Conservation (phyloP, 2,797 vertebrate genomes). For the Octomys mimax region DNA sequence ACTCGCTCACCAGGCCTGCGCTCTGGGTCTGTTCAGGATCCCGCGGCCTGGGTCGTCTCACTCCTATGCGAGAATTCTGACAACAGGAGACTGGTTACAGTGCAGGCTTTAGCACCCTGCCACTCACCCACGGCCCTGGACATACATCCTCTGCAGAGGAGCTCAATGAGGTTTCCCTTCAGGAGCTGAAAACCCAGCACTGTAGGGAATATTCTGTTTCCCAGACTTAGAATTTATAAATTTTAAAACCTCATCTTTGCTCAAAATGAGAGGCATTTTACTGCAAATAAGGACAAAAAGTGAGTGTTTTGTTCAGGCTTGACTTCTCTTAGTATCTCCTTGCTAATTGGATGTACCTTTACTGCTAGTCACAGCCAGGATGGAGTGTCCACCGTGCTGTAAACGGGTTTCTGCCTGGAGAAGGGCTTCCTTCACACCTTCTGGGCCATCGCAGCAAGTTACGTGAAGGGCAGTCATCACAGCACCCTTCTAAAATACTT, state of each 20-base stretch:
- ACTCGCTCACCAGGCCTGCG: too few species aligned
- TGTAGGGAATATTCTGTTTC: not conserved
- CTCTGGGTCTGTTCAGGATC: too few species aligned
- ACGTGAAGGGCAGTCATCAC: slow-evolving; percentile 50
- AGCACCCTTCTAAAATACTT: slow-evolving; percentile 61
- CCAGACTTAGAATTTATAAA: not conserved
- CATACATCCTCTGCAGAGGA: not conserved
- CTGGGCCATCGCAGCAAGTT: slow-evolving; percentile 39
- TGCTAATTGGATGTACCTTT: slow-evolving; percentile 27
- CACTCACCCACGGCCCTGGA: not conserved
- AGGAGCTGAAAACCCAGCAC: not conserved
- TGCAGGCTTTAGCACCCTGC: not conserved
- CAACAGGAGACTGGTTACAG: not conserved
- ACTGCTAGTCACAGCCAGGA: slow-evolving; percentile 41
- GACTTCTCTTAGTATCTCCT: not conserved
- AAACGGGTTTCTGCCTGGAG: slow-evolving; percentile 65
- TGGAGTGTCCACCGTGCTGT: slow-evolving; percentile 26
- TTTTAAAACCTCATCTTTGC: not conserved
- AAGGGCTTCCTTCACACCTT: slow-evolving; percentile 56
- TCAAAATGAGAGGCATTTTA: not conserved
- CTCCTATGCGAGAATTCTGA: not conserved
- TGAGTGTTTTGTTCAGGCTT: slow-evolving; percentile 35
- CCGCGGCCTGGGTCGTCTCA: too few species aligned
- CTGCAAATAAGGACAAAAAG: slow-evolving; percentile 28
- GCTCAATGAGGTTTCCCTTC: not conserved